These are phyloP conservation scores for Tauraco erythrolophus DNA, from an alignment of 2,113 vertebrate species.

Conservation along the genomic window DNA sequence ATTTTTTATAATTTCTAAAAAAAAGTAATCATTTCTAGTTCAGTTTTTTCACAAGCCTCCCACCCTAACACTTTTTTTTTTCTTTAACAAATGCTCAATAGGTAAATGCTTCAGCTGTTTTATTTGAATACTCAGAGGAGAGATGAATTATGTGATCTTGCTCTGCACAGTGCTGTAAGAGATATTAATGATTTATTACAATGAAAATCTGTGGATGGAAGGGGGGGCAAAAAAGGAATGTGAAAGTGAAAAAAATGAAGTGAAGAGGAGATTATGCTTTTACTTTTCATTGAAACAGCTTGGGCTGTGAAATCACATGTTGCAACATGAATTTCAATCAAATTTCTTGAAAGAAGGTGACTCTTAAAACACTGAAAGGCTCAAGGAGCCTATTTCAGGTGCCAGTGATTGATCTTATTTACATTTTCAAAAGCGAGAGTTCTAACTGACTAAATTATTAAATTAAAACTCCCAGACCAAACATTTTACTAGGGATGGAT, in stretches of 20 bases:
- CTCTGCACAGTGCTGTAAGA: not conserved
- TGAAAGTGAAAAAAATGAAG: not conserved
- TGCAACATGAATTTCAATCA: not conserved
- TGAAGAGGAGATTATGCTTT: not conserved
- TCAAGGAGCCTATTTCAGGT: slow-evolving; percentile 16
- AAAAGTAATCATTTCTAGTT: not conserved
- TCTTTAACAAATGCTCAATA: not conserved
- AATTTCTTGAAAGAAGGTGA: not conserved
- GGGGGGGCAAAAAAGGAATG: not conserved
- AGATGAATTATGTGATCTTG: not conserved
- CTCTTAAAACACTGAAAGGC: not conserved
- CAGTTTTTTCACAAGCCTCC: not conserved
- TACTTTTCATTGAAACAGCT: not conserved
- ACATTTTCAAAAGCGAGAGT: slow-evolving; percentile 10
- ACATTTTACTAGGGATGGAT: not conserved
- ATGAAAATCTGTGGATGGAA: not conserved
- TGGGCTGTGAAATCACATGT: not conserved
- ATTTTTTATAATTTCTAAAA: not conserved
- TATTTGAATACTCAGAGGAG: not conserved
- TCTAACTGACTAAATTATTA: slow-evolving; percentile 33
- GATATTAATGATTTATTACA: not conserved
- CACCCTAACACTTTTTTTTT: accelerated
- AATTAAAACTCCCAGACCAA: slow-evolving; percentile 18
- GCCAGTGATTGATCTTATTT: not conserved
- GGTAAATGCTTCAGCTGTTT: not conserved